These are phyloP conservation scores for Acomys russatus DNA, from an alignment of 2,797 vertebrate species.

Conservation along the genomic window DNA sequence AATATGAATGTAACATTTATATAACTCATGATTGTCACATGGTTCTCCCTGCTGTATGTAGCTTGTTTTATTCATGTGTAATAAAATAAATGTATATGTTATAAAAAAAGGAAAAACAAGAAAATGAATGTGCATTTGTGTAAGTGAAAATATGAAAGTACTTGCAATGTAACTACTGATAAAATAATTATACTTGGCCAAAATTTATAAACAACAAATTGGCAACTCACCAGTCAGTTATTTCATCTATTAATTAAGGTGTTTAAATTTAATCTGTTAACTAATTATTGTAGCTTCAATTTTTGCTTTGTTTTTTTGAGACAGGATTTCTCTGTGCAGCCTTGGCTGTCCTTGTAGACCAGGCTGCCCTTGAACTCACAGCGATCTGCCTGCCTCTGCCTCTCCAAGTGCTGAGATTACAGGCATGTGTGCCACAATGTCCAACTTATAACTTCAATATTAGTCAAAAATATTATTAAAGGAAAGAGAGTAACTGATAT, in stretches of 20 bases:
- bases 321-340: no score
- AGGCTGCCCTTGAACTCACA: no score
- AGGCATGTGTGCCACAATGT: no score
- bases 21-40: no score
- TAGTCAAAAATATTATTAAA: slow-evolving; percentile 45
- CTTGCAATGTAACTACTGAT: slow-evolving; percentile 14
- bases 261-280: slow-evolving; percentile 5
- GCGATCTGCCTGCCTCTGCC: no score
- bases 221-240: slow-evolving; percentile 26
- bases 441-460: neutral
- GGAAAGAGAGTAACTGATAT: neutral
- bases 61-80: no score
- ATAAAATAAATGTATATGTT: no score
- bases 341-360: no score
- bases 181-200: slow-evolving; percentile 42
- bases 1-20: no score
- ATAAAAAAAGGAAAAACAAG: slow-evolving; percentile 18
- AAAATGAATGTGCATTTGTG: slow-evolving; percentile 55
- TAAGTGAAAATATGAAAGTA: slow-evolving; percentile 41
- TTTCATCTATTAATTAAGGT: slow-evolving; percentile 53
- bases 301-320: no score
- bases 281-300: neutral
- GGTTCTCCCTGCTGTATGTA: no score
- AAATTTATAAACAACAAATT: slow-evolving; percentile 25
- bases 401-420: no score